A percentile compares a stretch with the other conserved stretches of the same genome.
Conservation (phyloP, 2,888 invertebrate genomes). For the Idaea biselata region DNA sequence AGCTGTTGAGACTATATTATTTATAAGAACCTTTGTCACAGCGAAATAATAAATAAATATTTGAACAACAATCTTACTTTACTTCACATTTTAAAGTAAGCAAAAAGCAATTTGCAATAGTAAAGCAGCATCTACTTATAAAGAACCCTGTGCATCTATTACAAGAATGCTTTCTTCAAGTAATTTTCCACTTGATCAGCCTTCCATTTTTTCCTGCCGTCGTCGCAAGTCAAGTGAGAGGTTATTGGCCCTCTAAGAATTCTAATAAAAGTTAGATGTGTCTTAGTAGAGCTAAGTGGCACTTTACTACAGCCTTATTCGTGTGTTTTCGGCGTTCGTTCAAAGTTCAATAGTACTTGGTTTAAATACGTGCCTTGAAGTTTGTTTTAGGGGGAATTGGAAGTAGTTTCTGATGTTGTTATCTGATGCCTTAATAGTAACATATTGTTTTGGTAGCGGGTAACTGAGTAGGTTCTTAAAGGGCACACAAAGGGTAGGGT, state of each 20-base stretch:
- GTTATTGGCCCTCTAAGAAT: constrained; percentile 64
- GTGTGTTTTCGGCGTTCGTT: neutral
- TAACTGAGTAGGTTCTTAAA: neutral
- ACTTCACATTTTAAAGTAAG: neutral
- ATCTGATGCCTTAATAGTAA: neutral
- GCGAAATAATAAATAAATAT: no score
- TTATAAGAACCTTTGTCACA: no score
- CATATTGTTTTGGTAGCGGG: neutral
- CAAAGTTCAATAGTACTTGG: constrained; percentile 34
- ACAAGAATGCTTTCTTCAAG: constrained; percentile 52
- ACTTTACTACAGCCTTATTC: constrained; percentile 24
- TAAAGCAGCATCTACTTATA: neutral
- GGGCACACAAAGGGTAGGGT: no score
- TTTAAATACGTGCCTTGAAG: constrained; percentile 36
- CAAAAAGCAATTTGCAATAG: constrained; percentile 9
- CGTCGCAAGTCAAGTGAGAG: constrained; percentile 60
- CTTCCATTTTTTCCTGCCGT: constrained; percentile 47
- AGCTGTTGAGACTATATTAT: no score
- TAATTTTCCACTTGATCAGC: constrained; percentile 72
- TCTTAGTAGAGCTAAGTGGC: constrained; percentile 49
- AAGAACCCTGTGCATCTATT: constrained; percentile 34
- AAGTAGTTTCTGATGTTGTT: neutral
- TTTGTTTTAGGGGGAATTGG: constrained; percentile 11
- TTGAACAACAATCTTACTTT: neutral
- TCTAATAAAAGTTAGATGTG: constrained; percentile 66